phyloP scores from a whole-genome alignment of 2,888 invertebrate genomes.

The Rhingia campestris region DNA sequence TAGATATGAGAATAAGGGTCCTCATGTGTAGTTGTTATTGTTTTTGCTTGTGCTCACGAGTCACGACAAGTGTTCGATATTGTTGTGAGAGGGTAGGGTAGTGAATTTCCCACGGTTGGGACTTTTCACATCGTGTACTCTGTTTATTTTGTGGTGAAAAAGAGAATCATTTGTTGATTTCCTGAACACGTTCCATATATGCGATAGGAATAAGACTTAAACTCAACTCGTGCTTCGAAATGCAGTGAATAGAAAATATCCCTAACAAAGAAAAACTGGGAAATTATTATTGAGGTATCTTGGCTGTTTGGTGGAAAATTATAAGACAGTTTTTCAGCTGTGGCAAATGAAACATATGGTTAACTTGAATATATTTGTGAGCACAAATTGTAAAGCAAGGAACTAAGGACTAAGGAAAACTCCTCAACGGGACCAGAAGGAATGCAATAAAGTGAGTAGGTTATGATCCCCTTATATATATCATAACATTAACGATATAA shows the following conservation, averaged over 20 bases:
- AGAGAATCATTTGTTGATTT: conserved; percentile 72
- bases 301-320: conserved; percentile 12
- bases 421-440: not conserved
- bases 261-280: conserved; percentile 35
- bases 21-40: conserved; percentile 25
- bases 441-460: no score
- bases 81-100: conserved; percentile 59
- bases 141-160: conserved; percentile 73
- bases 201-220: conserved; percentile 6
- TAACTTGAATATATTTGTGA: conserved; percentile 16
- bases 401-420: not conserved
- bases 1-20: conserved; percentile 49
- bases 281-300: conserved; percentile 6
- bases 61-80: conserved; percentile 30
- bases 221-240: conserved; percentile 50
- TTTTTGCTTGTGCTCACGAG: conserved; percentile 41
- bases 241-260: conserved; percentile 26
- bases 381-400: not conserved
- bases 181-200: conserved; percentile 62
- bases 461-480: no score
- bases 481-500: no score
- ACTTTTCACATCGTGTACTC: conserved; percentile 58
- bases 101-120: conserved; percentile 64
- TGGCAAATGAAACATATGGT: conserved; percentile 41
- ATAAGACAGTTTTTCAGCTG: conserved; percentile 7